A percentile compares a stretch with the other conserved stretches of the same genome.
Conservation (phyloP, 2,113 vertebrate species). For the Bungarus multicinctus region DNA sequence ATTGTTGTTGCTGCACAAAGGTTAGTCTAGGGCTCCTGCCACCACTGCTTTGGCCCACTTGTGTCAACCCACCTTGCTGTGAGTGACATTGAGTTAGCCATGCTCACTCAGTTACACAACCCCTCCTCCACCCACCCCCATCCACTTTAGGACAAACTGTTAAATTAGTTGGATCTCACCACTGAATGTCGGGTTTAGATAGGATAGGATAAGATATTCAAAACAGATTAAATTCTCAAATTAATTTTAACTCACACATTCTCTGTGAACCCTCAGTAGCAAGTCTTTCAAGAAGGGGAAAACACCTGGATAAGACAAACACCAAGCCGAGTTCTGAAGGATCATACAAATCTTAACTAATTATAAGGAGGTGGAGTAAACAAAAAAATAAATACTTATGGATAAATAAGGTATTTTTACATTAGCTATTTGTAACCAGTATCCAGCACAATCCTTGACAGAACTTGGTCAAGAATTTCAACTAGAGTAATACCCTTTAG, state of each 20-base stretch:
- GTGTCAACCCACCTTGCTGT: no score
- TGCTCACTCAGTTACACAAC: no score
- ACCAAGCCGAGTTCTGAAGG: neutral
- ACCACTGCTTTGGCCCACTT: no score
- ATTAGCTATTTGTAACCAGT: neutral
- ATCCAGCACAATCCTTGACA: neutral
- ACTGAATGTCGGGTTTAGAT: neutral
- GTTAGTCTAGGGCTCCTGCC: no score
- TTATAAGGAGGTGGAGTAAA: neutral
- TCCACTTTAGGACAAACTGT: no score
- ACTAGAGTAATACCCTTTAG: neutral
- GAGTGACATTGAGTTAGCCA: no score
- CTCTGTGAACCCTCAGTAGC: neutral
- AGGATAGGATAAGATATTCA: neutral
- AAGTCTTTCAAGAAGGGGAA: neutral
- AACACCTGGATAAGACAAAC: neutral
- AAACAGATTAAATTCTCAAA: neutral
- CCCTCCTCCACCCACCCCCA: no score
- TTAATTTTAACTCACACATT: neutral
- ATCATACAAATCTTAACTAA: neutral
- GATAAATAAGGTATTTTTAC: neutral
- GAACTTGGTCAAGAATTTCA: neutral
- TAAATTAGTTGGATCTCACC: no score
- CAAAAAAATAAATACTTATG: neutral
- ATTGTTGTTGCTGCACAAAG: no score